Conservation (phyloP, 1,140 invertebrate genomes). For the Hirudo medicinalis region DNA sequence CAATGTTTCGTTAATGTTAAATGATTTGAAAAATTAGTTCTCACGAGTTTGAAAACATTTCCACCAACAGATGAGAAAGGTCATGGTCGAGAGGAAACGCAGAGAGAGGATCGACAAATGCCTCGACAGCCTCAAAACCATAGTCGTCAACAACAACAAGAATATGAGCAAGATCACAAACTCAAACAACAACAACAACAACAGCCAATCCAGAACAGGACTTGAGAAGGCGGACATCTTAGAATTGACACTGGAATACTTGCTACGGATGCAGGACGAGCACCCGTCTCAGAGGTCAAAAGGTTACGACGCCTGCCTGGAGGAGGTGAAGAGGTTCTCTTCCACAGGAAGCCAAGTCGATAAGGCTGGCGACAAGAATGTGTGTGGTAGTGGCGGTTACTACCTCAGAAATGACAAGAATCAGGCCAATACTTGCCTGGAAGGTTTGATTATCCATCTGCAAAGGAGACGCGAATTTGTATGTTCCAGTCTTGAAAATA, state of each 20-base stretch:
- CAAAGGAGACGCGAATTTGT: no score
- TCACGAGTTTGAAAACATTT: not conserved
- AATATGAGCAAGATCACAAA: not conserved
- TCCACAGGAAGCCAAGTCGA: no score
- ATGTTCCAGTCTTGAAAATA: no score
- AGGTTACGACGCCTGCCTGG: conserved; percentile 8
- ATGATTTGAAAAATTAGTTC: not conserved
- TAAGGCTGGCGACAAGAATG: no score
- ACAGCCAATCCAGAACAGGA: not conserved
- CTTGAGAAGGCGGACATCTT: conserved; percentile 11
- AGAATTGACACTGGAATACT: not conserved
- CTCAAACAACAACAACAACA: not conserved
- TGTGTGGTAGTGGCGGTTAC: no score
- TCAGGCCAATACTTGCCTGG: no score
- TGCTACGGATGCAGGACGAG: not conserved
- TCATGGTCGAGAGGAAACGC: conserved; percentile 77
- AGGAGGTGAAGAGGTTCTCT: not conserved
- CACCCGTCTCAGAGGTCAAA: not conserved
- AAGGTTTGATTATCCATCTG: no score
- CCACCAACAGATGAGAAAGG: conserved; percentile 46
- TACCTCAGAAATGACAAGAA: no score
- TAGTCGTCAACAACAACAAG: conserved; percentile 47
- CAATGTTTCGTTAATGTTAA: no score
- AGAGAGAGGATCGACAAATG: conserved; percentile 74
- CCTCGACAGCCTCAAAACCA: conserved; percentile 66